Base-by-base conservation (phyloP, 2,888 invertebrate genomes). In the Apamea anceps region DNA sequence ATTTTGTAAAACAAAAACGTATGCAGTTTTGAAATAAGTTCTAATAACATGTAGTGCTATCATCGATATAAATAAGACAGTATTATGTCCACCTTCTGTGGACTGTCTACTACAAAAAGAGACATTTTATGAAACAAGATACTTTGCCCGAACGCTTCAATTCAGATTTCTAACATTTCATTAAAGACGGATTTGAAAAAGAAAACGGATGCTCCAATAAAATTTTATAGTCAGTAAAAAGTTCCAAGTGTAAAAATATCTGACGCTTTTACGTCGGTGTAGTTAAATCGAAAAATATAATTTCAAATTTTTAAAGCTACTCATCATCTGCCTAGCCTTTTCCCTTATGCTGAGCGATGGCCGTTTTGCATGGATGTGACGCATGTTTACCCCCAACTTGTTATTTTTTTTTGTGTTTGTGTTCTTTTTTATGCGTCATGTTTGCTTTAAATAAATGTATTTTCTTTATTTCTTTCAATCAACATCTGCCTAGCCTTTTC, bases 201-300 rank as follows among this genome's bases (percentile, higher is more conserved):
- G 60, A 79, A 32, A 51, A 54, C 21, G 32, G 51, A 68, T 54
- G n/a, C 15, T 45, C 10, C 15, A 18, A 80, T 60, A 60, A 80
- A 73, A 65, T 25, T 65, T 70, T 65, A 70, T 25, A 45, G 28
- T 18, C 72, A 7, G 18, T 73, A 70, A 80, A 81, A 85, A 68
- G 10, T n/a, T n/a, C n/a, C n/a, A 81, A 75, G 8, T 82, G 18
- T 57, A 37, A 76, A 62, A 86, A 76, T 15, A 12, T 45, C 28
- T 32, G 6, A 28, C 25, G 28, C 37, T 67, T 51, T 73, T 37
- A 32, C 13, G 1, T 68, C 13, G 4, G 7, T 57, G 25, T n/a
- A 77, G 65, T 51, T 42, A 82, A 54, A 51, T 0, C 10, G 2
- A 10, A 10, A 66, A 57, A 48, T 2, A 48, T 13, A 48, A 48